A percentile compares a stretch with the other conserved stretches of the same genome.
Conservation (phyloP, 2,888 invertebrate genomes). For the Heliconius cydno region DNA sequence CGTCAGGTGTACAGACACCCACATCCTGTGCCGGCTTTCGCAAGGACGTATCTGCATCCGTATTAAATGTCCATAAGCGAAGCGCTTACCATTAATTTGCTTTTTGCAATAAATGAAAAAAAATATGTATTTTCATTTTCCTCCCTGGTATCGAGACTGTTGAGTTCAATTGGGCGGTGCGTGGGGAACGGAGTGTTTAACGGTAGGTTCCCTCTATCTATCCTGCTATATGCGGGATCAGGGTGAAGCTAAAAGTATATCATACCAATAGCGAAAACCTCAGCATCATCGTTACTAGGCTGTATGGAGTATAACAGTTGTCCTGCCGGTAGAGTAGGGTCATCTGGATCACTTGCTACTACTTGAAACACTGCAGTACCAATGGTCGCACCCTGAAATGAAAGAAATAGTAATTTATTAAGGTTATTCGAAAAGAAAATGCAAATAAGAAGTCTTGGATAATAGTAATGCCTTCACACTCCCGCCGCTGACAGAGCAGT, state of each 20-base stretch:
- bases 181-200: not conserved
- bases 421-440: not conserved
- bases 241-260: not conserved
- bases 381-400: slow-evolving; percentile 85
- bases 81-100: too few species aligned
- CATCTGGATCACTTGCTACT: slow-evolving; percentile 90
- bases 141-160: not conserved
- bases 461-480: not conserved
- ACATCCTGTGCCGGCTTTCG: too few species aligned
- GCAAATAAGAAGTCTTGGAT: not conserved
- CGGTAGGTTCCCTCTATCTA: not conserved
- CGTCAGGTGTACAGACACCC: too few species aligned
- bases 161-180: not conserved
- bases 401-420: too few species aligned
- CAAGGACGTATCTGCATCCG: too few species aligned
- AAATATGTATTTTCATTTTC: too few species aligned
- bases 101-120: too few species aligned
- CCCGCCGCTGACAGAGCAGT: too few species aligned
- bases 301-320: slow-evolving; percentile 88
- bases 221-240: not conserved
- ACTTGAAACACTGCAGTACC: slow-evolving; percentile 90
- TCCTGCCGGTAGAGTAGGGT: slow-evolving; percentile 89
- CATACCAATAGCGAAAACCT: slow-evolving; percentile 84
- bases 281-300: slow-evolving; percentile 86
- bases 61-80: too few species aligned